Percentiles rank a stretch among this genome's conserved stretches.
These are phyloP conservation scores for Teleogryllus oceanicus DNA, from an alignment of 2,888 invertebrate genomes.

Conservation along the genomic window DNA sequence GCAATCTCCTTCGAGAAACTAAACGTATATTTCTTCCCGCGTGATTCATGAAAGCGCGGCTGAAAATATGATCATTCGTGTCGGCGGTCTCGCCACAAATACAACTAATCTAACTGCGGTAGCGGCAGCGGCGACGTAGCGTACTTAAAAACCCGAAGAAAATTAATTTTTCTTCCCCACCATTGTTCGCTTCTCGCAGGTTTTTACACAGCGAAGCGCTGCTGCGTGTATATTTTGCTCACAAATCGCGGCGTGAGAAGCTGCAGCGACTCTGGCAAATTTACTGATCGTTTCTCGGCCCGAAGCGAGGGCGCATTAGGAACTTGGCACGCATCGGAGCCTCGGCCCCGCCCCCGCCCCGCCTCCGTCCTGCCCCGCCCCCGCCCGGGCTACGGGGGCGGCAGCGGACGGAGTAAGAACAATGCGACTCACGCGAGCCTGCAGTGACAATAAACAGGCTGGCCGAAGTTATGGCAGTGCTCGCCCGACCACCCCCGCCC, in stretches of 20 bases:
- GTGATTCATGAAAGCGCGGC: too few species aligned
- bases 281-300: background rate
- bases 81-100: too few species aligned
- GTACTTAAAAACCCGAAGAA: constrained; percentile 4
- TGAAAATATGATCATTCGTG: too few species aligned
- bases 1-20: too few species aligned
- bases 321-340: constrained; percentile 10
- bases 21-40: too few species aligned
- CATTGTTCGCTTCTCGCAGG: background rate
- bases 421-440: constrained; percentile 5
- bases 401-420: background rate
- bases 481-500: background rate
- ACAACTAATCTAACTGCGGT: too few species aligned
- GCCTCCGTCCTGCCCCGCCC: background rate
- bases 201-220: constrained; percentile 1
- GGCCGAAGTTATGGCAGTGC: background rate
- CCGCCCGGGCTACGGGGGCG: background rate
- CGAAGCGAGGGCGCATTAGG: constrained; percentile 9
- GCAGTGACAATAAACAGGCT: constrained; percentile 18
- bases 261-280: background rate
- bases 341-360: background rate
- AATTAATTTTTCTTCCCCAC: background rate
- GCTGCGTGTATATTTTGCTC: background rate
- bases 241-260: background rate
- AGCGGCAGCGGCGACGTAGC: background rate